Evolutionary conservation across 2,888 invertebrate genomes (phyloP), one percentile per base, ranked within the genome.

Genomic region (Cephalotes varians): DNA sequence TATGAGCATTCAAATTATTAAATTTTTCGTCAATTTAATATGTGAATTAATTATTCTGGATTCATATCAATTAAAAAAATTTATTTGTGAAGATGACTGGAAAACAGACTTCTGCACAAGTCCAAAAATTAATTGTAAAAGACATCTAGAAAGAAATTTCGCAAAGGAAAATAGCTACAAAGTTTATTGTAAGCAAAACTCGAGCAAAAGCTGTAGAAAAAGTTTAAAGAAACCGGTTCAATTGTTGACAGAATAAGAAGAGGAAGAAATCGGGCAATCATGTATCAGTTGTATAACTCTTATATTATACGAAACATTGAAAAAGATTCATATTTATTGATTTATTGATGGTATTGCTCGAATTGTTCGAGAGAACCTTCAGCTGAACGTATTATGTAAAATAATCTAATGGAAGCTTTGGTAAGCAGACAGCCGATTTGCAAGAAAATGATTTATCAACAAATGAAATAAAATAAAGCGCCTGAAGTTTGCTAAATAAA

Each of bases 401-500:
- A 62, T 1, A 10, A 40, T 62, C 12, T 12, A 5, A 34, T 5
- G 34, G 34, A 34, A 40, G 12, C 21, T 40, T 5, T 1, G 37
- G 12, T 1, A 40, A 62, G 37, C 12, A 37, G 9, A 62, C 34
- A 21, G 40, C 15, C 34, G 37, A 40, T 62, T 62, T 62, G 21
- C 12, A 40, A 21, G n/a, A 21, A 62, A 62, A 2, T n/a, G 25
- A 21, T 40, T 62, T 40, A 40, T 40, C 21, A 40, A 1, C 2
- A 60, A 60, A 21, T 12, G 37, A 40, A 62, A 37, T 62, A 62
- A 28, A 40, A 62, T 21, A 21, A 62, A 62, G 37, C 40, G 62
- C 5, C 34, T 40, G 40, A 21, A 62, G 1, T 62, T 40, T 21
- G 40, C 40, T 2, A 21, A 40, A 40, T n/a, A 40, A 62, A 62